Evolutionary conservation across 2,888 invertebrate species (phyloP).

Genomic region (Cheilosia vernalis): DNA sequence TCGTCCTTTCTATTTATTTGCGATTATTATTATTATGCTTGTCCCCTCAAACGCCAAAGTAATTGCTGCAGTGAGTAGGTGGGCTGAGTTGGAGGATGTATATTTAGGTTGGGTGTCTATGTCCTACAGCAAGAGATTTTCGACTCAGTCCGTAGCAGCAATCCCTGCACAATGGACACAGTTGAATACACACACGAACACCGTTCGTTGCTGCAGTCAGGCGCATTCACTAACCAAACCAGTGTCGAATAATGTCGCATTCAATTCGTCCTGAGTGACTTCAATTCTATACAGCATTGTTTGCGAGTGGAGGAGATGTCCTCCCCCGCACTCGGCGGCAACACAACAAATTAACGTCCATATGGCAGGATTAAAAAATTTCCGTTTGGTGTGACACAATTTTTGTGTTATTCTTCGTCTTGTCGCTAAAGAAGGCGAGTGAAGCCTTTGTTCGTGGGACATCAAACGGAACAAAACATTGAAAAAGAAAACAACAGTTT

Average conservation of each 20-base stretch:
- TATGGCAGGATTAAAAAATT: slow-evolving; percentile 83
- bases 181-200: slow-evolving; percentile 42
- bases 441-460: slow-evolving; percentile 73
- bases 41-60: slow-evolving; percentile 74
- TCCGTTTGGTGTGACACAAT: slow-evolving; percentile 80
- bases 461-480: slow-evolving; percentile 72
- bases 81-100: slow-evolving; percentile 6
- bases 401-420: slow-evolving; percentile 64
- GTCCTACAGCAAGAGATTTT: slow-evolving; percentile 37
- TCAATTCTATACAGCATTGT: slow-evolving; percentile 78
- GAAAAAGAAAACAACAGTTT: slow-evolving; percentile 44
- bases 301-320: slow-evolving; percentile 37
- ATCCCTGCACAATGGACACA: slow-evolving; percentile 65
- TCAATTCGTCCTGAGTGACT: slow-evolving; percentile 82
- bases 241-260: slow-evolving; percentile 79
- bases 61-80: slow-evolving; percentile 60
- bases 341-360: slow-evolving; percentile 80
- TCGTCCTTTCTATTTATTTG: slow-evolving; percentile 66
- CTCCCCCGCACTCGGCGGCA: slow-evolving; percentile 12
- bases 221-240: slow-evolving; percentile 9
- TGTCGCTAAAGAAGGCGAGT: slow-evolving; percentile 32
- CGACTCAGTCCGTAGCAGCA: slow-evolving; percentile 57
- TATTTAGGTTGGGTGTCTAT: slow-evolving; percentile 40
- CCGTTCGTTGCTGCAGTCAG: slow-evolving; percentile 7
- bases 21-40: slow-evolving; percentile 74